Evolutionary conservation across 2,113 vertebrate genomes (phyloP).

Genomic region (Neotragus moschatus): DNA sequence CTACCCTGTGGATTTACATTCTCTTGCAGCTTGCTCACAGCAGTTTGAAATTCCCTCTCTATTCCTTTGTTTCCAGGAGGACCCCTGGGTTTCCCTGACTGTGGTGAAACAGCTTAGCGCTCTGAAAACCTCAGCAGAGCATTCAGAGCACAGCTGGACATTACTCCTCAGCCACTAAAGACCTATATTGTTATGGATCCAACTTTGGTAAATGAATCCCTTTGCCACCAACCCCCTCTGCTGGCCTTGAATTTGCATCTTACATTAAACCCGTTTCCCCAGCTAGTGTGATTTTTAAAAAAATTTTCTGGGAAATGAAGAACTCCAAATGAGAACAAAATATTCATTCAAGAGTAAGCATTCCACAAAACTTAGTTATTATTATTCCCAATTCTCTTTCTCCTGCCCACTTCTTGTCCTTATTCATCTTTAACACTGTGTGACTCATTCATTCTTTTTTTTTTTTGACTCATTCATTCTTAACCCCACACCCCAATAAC

Average conservation of each 20-base stretch:
- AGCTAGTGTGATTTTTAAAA: neutral
- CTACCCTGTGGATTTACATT: neutral
- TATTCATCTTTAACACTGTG: neutral
- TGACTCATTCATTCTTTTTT: neutral
- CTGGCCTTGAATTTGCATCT: slow-evolving; percentile 36
- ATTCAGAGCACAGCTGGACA: neutral
- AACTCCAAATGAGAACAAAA: neutral
- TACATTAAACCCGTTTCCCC: neutral
- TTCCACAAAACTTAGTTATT: neutral
- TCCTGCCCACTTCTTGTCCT: neutral
- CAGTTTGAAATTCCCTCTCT: neutral
- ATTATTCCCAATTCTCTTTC: neutral
- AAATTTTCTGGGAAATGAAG: neutral
- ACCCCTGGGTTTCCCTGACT: neutral
- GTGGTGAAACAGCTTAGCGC: neutral
- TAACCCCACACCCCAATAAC: neutral
- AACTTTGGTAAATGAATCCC: neutral
- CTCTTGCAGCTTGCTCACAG: neutral
- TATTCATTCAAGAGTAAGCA: neutral
- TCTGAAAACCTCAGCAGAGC: neutral
- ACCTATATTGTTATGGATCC: neutral
- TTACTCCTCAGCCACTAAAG: neutral
- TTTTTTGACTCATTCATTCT: neutral
- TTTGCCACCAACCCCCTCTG: slow-evolving; percentile 53
- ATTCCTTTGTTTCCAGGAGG: neutral